Base-by-base conservation (phyloP, 2,113 vertebrate genomes). In the Cochlearius cochlearius region DNA sequence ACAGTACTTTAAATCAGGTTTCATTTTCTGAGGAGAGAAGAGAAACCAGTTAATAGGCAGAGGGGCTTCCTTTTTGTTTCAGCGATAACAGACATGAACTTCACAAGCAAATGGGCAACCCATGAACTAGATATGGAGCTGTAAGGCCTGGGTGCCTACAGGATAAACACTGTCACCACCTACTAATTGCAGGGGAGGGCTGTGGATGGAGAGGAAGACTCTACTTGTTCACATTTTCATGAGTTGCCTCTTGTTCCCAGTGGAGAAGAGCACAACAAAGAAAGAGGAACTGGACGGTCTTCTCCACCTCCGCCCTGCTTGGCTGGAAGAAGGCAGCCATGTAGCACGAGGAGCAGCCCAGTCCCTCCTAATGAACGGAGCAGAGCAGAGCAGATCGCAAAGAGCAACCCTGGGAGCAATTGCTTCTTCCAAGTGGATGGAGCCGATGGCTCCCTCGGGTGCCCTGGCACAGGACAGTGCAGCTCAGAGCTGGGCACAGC, bases 401-500 rank as follows among this genome's bases (percentile, higher is more conserved):
- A 52, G 39, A 71, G 23, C 27, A 77, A 9, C 13, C 21, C 36
- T 74, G 45, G 15, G 36, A 86, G 32, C 82, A 78, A 55, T 32
- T 34, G 10, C 38, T 73, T 82, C 26, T 89, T 71, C 23, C 39
- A 36, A 60, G 39, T 12, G 11, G 13, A 43, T 27, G 43, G 27
- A 78, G 22, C 6, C 0, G 1, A 69, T 1, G 3, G n/a, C 8
- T 83, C 39, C 55, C 67, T 55, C 0, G 1, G 12, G 11, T 86
- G 23, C 11, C 23, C 36, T 9, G 9, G 34, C 20, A 58, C 2
- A 3, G 2, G 30, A 38, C 32, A 34, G n/a, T 18, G 19, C 16
- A 25, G 26, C 67, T 58, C 30, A 38, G 63, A 81, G 55, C 22
- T 63, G 53, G 38, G 26, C 60, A 59, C 18, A 86, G 49, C 49